Evolutionary conservation across 2,888 invertebrate species (phyloP).

Genomic region (Scaptomyza cyrtandrae): DNA sequence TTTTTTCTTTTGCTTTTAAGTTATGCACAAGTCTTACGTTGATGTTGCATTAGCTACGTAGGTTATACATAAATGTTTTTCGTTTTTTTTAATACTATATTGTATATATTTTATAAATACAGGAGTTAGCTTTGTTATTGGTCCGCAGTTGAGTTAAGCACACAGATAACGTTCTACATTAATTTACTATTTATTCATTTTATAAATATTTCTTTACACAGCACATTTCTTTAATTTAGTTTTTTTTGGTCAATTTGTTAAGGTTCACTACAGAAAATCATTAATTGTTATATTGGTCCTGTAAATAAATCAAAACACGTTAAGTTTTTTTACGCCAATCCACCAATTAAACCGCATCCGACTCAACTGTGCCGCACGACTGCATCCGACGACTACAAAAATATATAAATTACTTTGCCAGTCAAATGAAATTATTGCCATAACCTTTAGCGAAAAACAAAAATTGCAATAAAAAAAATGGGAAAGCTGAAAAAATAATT

Average conservation of each 20-base stretch:
- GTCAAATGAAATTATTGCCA: conserved; percentile 63
- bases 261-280: conserved; percentile 35
- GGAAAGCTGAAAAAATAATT: neutral
- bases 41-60: conserved; percentile 47
- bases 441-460: conserved; percentile 42
- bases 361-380: conserved; percentile 50
- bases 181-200: conserved; percentile 37
- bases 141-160: conserved; percentile 34
- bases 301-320: conserved; percentile 41
- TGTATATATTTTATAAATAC: conserved; percentile 9
- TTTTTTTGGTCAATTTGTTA: conserved; percentile 50
- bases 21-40: conserved; percentile 62
- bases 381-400: conserved; percentile 25
- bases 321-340: conserved; percentile 9
- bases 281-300: conserved; percentile 57
- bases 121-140: conserved; percentile 40
- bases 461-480: conserved; percentile 10
- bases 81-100: conserved; percentile 5
- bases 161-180: conserved; percentile 23
- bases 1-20: neutral
- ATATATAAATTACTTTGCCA: conserved; percentile 22
- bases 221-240: conserved; percentile 37
- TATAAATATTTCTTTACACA: conserved; percentile 32
- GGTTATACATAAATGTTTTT: conserved; percentile 11
- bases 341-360: conserved; percentile 17